These are phyloP conservation scores for Temnothorax curvispinosus DNA, from an alignment of 1,140 invertebrate species.

Conservation along the genomic window DNA sequence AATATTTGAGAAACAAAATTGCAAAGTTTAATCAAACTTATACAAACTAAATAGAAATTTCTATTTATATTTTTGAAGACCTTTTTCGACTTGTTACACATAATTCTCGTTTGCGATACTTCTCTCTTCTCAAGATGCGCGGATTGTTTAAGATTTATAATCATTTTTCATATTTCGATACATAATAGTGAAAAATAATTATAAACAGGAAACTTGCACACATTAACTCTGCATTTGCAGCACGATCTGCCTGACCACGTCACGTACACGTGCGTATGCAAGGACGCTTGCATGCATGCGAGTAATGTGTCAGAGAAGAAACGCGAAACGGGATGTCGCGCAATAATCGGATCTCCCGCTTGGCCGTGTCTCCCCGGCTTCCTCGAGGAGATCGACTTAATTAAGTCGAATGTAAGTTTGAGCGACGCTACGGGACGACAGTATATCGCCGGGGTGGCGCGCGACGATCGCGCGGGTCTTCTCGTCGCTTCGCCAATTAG, in stretches of 20 bases:
- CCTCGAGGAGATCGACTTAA: conserved; percentile 35
- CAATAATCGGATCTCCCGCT: conserved; percentile 36
- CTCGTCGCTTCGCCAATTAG: conserved; percentile 46
- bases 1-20: background rate
- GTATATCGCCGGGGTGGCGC: conserved; percentile 17
- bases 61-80: background rate
- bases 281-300: background rate
- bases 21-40: background rate
- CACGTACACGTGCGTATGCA: background rate
- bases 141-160: background rate
- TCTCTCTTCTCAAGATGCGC: no score
- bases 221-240: background rate
- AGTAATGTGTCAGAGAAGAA: conserved; percentile 12
- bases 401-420: conserved; percentile 44
- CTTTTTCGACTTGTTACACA: background rate
- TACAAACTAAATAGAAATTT: background rate
- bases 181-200: background rate
- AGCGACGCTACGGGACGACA: background rate
- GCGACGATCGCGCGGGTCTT: conserved; percentile 17
- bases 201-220: background rate
- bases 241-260: background rate
- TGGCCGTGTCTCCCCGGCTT: conserved; percentile 7
- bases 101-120: background rate
- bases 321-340: background rate
- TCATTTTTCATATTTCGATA: background rate